These are phyloP conservation scores for Thecophora atra DNA, from an alignment of 2,888 invertebrate genomes.

Conservation along the genomic window DNA sequence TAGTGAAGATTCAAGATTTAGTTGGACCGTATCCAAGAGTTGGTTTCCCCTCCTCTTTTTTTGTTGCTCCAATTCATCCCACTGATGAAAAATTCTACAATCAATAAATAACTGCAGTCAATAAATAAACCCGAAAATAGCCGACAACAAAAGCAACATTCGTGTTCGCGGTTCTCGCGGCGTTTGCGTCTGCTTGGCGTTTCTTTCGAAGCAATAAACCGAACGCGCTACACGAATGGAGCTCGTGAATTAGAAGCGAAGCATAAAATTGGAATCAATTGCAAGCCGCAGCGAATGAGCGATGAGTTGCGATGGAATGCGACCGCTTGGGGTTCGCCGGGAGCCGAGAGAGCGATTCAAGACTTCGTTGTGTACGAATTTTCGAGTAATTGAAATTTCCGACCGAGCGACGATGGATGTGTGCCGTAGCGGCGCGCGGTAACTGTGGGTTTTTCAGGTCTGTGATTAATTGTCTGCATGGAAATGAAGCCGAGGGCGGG, in stretches of 20 bases:
- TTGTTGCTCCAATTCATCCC: not conserved
- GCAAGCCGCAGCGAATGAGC: conserved; percentile 22
- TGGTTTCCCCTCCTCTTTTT: not conserved
- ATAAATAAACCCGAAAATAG: conserved; percentile 11
- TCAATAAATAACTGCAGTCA: conserved; percentile 11
- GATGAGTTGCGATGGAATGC: conserved; percentile 1
- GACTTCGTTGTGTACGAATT: conserved; percentile 13
- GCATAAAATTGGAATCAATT: conserved; percentile 28
- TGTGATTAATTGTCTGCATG: conserved; percentile 32
- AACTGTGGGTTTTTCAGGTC: not conserved
- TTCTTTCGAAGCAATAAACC: not conserved
- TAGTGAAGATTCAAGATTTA: not conserved
- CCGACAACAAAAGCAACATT: not conserved
- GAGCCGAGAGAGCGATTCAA: not conserved
- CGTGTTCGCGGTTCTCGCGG: not conserved
- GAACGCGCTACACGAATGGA: not conserved
- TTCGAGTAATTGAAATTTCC: conserved; percentile 28
- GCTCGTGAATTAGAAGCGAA: conserved; percentile 10
- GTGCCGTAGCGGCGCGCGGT: not conserved
- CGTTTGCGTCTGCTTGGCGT: not conserved
- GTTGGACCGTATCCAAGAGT: conserved; percentile 4
- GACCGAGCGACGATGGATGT: not conserved
- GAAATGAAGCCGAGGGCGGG: conserved; percentile 19
- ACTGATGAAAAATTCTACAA: not conserved
- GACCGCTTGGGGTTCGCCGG: not conserved